phyloP scores from a whole-genome alignment of 2,113 vertebrate species.

The Cebidichthys violaceus region DNA sequence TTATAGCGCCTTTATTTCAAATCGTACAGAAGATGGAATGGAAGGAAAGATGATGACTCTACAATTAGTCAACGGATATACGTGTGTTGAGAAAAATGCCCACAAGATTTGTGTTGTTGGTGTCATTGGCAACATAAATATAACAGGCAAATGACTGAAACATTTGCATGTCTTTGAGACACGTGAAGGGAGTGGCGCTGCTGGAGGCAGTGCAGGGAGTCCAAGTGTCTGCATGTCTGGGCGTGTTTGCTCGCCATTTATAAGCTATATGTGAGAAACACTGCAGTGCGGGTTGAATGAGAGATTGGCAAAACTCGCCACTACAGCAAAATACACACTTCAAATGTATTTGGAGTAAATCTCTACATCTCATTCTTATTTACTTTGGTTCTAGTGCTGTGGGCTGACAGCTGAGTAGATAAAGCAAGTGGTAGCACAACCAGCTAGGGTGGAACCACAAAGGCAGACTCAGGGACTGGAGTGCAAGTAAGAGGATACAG shows the following conservation, averaged over 20 bases:
- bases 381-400: not conserved
- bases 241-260: constrained; percentile 10
- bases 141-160: not conserved
- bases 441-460: not conserved
- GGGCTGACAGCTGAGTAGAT: not conserved
- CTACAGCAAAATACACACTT: not conserved
- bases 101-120: not conserved
- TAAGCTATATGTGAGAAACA: constrained; percentile 3
- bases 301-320: not conserved
- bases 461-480: not conserved
- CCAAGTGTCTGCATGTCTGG: not conserved
- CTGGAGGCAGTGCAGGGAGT: not conserved
- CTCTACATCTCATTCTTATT: not conserved
- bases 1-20: not conserved
- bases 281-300: not conserved
- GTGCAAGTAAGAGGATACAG: not conserved
- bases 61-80: not conserved
- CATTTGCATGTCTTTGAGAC: constrained; percentile 8
- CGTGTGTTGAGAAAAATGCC: not conserved
- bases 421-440: not conserved
- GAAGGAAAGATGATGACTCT: not conserved
- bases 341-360: not conserved
- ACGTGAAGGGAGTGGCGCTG: constrained; percentile 16
- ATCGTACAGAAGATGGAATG: not conserved
- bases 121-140: not conserved